Evolutionary conservation across 2,113 vertebrate species (phyloP), one percentile per base, ranked within the genome.

Genomic region (Albula goreensis): DNA sequence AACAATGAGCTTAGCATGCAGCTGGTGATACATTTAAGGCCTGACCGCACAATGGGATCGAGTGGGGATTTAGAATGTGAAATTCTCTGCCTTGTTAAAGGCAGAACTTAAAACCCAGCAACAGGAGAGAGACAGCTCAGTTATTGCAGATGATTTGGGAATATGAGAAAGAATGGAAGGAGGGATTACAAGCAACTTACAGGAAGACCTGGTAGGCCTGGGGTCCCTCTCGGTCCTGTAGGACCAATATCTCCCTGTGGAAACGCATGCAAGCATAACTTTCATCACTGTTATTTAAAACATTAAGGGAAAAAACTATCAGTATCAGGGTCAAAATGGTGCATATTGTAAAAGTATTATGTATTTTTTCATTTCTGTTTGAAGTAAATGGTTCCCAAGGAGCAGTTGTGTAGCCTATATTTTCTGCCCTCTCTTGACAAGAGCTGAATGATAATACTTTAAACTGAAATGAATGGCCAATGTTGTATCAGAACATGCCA

Each of bases 201-300:
- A 84, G 89, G 94, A 6, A 90, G 82, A 9, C 96, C 96, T 0
- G 95, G 95, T 2, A 92, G 84, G 5, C 96, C 96, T 0, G 92
- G 85, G 15, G 89, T 85, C 11, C 96, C 96, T 80, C 10, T 48
- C 0, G 90, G 83, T n/a, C 96, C 96, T 0, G 89, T 87, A 4
- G 90, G 90, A 4, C 96, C 96, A 11, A 86, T 82, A 77, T 94
- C 88, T 22, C 96, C 96, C 96, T 97, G 84, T 7, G 81, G 50
- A 85, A 49, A 85, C 57, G 81, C n/a, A 84, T 86, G 79, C 31
- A 41, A 41, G 31, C 31, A 41, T 41, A 41, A 41, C 31, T 41
- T 41, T 41, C 31, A 41, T 41, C 31, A 41, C 31, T 41, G 31
- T 41, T 41, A 41, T 1, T 41, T 41, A 41, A 41, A 41, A 41